phyloP scores from a whole-genome alignment of 2,113 vertebrate genomes.

The Jaculus jaculus region DNA sequence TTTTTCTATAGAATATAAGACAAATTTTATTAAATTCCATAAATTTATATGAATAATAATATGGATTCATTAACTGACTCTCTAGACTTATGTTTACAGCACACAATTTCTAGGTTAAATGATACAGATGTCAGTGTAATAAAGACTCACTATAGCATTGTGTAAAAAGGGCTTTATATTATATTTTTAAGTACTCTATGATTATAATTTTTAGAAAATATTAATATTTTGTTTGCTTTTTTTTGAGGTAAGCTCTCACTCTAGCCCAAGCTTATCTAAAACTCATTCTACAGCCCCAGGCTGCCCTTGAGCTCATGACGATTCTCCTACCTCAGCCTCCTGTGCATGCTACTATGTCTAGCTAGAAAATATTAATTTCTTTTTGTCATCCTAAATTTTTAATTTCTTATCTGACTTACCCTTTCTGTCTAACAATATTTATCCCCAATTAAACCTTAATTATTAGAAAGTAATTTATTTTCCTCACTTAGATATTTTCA shows the following conservation, averaged over 20 bases:
- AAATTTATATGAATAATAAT: not conserved
- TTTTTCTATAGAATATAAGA: not conserved
- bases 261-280: no score
- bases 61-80: not conserved
- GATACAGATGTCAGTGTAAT: not conserved
- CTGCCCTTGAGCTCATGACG: no score
- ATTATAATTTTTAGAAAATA: not conserved
- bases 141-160: not conserved
- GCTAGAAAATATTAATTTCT: not conserved
- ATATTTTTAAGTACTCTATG: not conserved
- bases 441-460: not conserved
- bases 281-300: no score
- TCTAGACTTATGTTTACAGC: not conserved
- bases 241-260: no score
- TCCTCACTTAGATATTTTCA: not conserved
- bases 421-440: not conserved
- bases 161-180: not conserved
- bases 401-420: not conserved
- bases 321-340: no score
- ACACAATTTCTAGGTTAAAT: not conserved
- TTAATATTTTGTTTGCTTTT: not conserved
- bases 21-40: constrained; percentile 12
- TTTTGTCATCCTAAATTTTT: not conserved
- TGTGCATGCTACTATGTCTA: no score
- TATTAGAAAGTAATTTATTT: not conserved